phyloP scores from a whole-genome alignment of 2,888 invertebrate genomes.

The Horisme vitalbata region DNA sequence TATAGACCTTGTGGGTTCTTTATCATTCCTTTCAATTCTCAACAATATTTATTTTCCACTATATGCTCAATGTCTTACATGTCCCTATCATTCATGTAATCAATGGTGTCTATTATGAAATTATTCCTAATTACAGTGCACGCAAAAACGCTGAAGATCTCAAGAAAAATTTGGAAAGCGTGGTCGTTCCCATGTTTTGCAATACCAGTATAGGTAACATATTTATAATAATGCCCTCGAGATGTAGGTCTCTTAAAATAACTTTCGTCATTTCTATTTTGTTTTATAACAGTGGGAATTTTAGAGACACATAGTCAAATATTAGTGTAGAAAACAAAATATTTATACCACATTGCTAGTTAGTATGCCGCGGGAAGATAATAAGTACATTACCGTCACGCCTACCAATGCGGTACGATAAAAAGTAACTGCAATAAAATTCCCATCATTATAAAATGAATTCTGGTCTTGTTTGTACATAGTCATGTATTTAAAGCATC shows the following conservation, averaged over 20 bases:
- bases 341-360: too few relatives aligned
- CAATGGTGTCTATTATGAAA: constrained; percentile 78
- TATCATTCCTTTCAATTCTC: constrained; percentile 4
- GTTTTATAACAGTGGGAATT: constrained; percentile 11
- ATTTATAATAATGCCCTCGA: constrained; percentile 82
- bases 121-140: constrained; percentile 89
- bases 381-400: too few relatives aligned
- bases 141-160: constrained; percentile 97
- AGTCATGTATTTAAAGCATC: constrained; percentile 69
- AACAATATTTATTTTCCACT: constrained; percentile 7
- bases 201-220: constrained; percentile 91
- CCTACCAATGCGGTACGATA: too few relatives aligned
- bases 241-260: constrained; percentile 68
- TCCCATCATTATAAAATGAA: constrained; percentile 11
- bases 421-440: too few relatives aligned
- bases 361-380: too few relatives aligned
- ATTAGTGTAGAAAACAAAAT: too few relatives aligned
- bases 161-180: constrained; percentile 95
- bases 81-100: constrained; percentile 45
- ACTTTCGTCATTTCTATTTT: constrained; percentile 12
- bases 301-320: too few relatives aligned
- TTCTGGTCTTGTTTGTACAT: constrained; percentile 59
- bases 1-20: constrained; percentile 1
- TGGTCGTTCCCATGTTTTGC: constrained; percentile 99
- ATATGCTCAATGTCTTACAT: constrained; percentile 39